phyloP scores from a whole-genome alignment of 2,888 invertebrate species.

The Chloroclysta siterata region DNA sequence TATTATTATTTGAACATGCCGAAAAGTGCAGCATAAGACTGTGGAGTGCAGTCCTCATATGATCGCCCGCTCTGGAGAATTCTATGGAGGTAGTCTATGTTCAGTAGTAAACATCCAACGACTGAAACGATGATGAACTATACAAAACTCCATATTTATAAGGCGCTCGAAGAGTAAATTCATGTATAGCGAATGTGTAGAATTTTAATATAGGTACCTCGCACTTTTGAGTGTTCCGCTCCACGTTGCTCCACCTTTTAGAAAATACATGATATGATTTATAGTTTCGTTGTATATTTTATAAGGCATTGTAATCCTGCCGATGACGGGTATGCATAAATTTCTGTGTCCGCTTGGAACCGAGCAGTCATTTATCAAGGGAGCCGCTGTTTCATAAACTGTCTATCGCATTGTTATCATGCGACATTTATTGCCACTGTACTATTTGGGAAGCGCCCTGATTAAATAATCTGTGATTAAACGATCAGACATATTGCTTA shows the following conservation, averaged over 20 bases:
- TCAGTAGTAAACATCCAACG: not conserved
- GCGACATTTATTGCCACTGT: conserved; percentile 74
- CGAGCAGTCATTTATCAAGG: conserved; percentile 69
- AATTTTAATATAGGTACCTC: not conserved
- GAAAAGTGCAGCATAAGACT: not conserved
- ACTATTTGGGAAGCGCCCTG: conserved; percentile 51
- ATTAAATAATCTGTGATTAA: conserved; percentile 67
- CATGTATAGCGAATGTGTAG: not conserved
- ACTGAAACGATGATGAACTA: not conserved
- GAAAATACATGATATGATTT: conserved; percentile 33
- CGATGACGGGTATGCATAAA: conserved; percentile 73
- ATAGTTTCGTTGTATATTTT: conserved; percentile 41
- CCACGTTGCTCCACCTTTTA: conserved; percentile 14
- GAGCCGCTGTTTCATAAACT: conserved; percentile 69
- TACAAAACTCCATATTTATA: not conserved
- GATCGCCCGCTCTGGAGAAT: too few relatives aligned
- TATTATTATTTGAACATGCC: not conserved
- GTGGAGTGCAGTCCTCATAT: too few relatives aligned
- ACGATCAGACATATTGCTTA: conserved; percentile 49
- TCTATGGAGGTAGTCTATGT: not conserved
- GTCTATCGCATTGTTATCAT: conserved; percentile 77
- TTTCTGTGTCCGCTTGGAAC: conserved; percentile 58
- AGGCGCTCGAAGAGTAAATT: not conserved
- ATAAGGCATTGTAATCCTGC: conserved; percentile 57
- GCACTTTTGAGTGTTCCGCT: conserved; percentile 9